Evolutionary conservation across 2,888 invertebrate genomes (phyloP), one percentile per base, ranked within the genome.

Genomic region (Galeruca laticollis): DNA sequence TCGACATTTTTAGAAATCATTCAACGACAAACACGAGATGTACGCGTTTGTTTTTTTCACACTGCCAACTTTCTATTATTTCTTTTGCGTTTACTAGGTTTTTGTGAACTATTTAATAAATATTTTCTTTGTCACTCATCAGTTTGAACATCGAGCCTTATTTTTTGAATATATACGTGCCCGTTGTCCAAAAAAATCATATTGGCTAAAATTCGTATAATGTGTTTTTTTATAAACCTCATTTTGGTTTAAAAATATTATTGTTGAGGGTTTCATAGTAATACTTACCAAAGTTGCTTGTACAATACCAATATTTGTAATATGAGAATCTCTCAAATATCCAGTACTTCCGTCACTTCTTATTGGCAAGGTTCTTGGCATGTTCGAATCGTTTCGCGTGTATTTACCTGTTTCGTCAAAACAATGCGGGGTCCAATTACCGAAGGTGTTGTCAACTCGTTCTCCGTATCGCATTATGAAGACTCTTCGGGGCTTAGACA

Each of bases 361-460:
- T 76, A 88, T 87, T 0, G 94, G 94, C 76, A 99, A 86, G 31
- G 87, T 87, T 70, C 91, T 89, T 0, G 98, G 98, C 93, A 98
- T 92, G 83, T 99, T 99, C 64, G 98, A 88, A 85, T 98, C 97
- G 82, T 93, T 93, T 68, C 96, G 89, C 54, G 91, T 87, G 82
- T 98, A 98, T 56, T 88, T 88, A 61, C 90, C 93, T 61, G 89
- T 87, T 47, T 91, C 89, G 84, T 96, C 94, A 84, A 97, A 97
- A 83, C 96, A 95, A 82, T 91, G 92, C 0, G 93, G 92, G 57
- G 94, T 92, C 97, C 97, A 98, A 18, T 90, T 89, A 13, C 97
- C 96, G 84, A 97, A 97, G 0, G 96, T 95, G 79, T 98, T 95
- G 86, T 98, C 98, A 1, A 98, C 93, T 20, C 98, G 88, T 86